Percentiles rank a stretch among this genome's conserved stretches.
These are phyloP conservation scores for Plebejus melissa DNA, from an alignment of 2,888 invertebrate species.

Conservation along the genomic window DNA sequence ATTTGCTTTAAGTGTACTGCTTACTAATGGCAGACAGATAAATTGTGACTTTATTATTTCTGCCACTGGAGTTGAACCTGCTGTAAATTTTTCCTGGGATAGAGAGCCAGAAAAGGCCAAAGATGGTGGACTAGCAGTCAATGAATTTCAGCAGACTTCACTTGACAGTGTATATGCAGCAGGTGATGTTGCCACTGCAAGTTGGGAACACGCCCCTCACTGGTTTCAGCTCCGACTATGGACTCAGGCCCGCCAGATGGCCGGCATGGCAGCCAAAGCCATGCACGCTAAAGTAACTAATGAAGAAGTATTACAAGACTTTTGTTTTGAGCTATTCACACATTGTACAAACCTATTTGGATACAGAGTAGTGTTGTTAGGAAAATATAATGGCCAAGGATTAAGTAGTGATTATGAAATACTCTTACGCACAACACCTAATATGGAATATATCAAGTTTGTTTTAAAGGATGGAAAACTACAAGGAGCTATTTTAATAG, in stretches of 20 bases:
- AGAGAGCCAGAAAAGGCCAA: slow-evolving; percentile 68
- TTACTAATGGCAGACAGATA: slow-evolving; percentile 85
- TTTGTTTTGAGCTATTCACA: slow-evolving; percentile 98
- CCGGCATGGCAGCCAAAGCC: slow-evolving; percentile 93
- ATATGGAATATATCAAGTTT: slow-evolving; percentile 91
- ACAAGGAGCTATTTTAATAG: slow-evolving; percentile 96
- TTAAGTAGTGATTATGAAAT: slow-evolving; percentile 89
- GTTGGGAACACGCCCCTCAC: slow-evolving; percentile 86
- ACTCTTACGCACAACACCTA: slow-evolving; percentile 89
- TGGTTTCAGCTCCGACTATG: slow-evolving; percentile 98
- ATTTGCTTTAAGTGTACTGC: slow-evolving; percentile 85
- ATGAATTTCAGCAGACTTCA: slow-evolving; percentile 91
- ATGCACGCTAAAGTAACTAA: slow-evolving; percentile 84
- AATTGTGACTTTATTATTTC: slow-evolving; percentile 95
- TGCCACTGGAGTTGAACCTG: slow-evolving; percentile 94
- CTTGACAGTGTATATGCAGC: slow-evolving; percentile 91
- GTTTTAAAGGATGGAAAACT: slow-evolving; percentile 90
- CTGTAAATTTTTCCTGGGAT: slow-evolving; percentile 78
- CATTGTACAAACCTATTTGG: slow-evolving; percentile 98
- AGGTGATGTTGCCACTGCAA: slow-evolving; percentile 94
- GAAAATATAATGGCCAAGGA: slow-evolving; percentile 95
- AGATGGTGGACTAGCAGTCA: slow-evolving; percentile 92
- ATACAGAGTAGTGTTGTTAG: slow-evolving; percentile 93
- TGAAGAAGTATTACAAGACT: slow-evolving; percentile 89
- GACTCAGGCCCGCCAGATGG: slow-evolving; percentile 99